Evolutionary conservation across 1,140 invertebrate genomes (phyloP).

Genomic region (Ceratina australensis): DNA sequence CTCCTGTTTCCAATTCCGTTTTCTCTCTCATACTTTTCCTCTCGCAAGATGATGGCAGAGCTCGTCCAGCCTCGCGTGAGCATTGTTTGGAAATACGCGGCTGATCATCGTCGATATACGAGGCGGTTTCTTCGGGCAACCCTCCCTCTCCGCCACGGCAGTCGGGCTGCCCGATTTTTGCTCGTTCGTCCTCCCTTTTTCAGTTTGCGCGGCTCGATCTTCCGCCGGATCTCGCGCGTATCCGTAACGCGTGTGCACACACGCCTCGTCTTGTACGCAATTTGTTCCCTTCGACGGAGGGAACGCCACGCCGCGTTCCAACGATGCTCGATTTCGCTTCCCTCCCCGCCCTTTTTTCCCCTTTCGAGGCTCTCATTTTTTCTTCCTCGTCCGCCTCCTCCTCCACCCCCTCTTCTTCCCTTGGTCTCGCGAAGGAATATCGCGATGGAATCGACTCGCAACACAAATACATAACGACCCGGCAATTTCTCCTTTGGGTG

Average conservation of each 20-base stretch:
- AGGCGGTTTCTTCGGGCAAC: slow-evolving; percentile 23
- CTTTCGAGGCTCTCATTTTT: slow-evolving; percentile 3
- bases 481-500: slow-evolving; percentile 18
- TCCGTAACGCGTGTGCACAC: slow-evolving; percentile 51
- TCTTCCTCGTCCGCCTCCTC: neutral
- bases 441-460: slow-evolving; percentile 24
- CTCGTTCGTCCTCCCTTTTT: slow-evolving; percentile 58
- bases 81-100: slow-evolving; percentile 78
- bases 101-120: slow-evolving; percentile 70
- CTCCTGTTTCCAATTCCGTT: slow-evolving; percentile 3
- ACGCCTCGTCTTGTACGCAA: slow-evolving; percentile 71
- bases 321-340: neutral
- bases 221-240: slow-evolving; percentile 53
- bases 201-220: slow-evolving; percentile 51
- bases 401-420: neutral
- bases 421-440: neutral
- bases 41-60: slow-evolving; percentile 35
- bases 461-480: slow-evolving; percentile 14
- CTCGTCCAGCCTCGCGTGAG: slow-evolving; percentile 58
- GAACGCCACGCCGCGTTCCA: slow-evolving; percentile 38
- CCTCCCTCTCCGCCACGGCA: slow-evolving; percentile 32
- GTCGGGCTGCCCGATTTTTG: slow-evolving; percentile 59
- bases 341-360: neutral
- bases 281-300: slow-evolving; percentile 71
- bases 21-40: neutral